Base-by-base conservation (phyloP, 2,113 vertebrate species). In the Polyodon spathula region DNA sequence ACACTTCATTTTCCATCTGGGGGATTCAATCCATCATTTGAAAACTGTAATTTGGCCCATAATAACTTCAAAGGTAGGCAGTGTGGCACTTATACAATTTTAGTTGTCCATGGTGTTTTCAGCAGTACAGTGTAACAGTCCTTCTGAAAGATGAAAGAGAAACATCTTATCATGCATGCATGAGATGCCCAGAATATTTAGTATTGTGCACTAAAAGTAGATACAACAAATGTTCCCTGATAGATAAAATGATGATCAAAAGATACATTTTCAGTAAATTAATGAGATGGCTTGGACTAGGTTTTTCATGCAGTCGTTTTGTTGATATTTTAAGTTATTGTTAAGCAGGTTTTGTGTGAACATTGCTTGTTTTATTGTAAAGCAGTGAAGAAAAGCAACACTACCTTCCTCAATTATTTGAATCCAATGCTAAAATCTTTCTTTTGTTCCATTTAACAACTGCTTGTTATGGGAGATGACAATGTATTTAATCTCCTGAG, bases 131-230 rank as follows among this genome's bases (percentile, higher is more conserved):
- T 40, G 15, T 60, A 63, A 56, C 44, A 27, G 54, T 54, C 57
- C n/a, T 53, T 58, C 63, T 61, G 41, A 37, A 50, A n/a, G 10
- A 8, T 51, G 56, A 62, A 54, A 42, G 62, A 46, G 54, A 40
- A 40, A 44, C 4, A 37, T 27, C 27, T 63, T 57, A 8, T 40
- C 52, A 56, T 52, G 52, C 44, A 42, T 56, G 46, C 4, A 6
- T 4, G 27, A 40, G 16, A 56, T 38, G 52, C 51, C 43, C 6
- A 42, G 40, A 41, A 48, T 6, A 57, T 43, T 17, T 59, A 53
- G 58, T 15, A 44, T 11, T 61, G 60, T 54, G 73, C 58, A 63
- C 62, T 70, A 63, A 58, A 54, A 64, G 37, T 54, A n/a, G n/a
- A n/a, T n/a, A n/a, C n/a, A n/a, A n/a, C n/a, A n/a, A n/a, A n/a